Evolutionary conservation across 2,113 vertebrate genomes (phyloP).

Genomic region (Cololabis saira): DNA sequence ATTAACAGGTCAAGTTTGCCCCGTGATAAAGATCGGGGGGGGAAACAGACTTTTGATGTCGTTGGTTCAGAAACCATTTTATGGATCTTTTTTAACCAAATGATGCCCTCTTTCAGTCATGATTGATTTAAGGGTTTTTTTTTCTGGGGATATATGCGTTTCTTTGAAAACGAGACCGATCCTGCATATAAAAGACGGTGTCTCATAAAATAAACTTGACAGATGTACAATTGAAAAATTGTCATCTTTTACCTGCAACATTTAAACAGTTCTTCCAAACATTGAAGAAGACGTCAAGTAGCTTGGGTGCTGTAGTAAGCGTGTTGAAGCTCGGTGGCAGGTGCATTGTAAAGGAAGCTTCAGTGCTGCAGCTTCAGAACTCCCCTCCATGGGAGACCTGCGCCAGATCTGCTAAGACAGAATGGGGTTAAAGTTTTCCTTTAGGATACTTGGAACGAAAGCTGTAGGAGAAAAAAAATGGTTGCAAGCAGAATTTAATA

Average conservation of each 20-base stretch:
- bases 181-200: no score
- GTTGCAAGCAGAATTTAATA: not conserved
- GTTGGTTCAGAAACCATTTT: no score
- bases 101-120: no score
- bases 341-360: slow-evolving; percentile 15
- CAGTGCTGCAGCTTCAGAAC: slow-evolving; percentile 27
- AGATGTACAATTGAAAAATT: no score
- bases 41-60: no score
- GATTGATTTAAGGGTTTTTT: no score
- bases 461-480: not conserved
- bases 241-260: not conserved
- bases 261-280: slow-evolving; percentile 14
- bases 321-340: slow-evolving; percentile 21
- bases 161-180: no score
- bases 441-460: slow-evolving; percentile 41
- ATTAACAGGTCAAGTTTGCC: no score
- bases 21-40: no score
- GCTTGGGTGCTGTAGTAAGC: not conserved
- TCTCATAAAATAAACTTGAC: no score
- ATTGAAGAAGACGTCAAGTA: slow-evolving; percentile 25
- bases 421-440: slow-evolving; percentile 63
- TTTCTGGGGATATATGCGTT: no score
- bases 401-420: slow-evolving; percentile 57
- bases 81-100: no score
- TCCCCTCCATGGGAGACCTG: slow-evolving; percentile 51